Conservation (phyloP, 2,113 vertebrate species). For the Poicephalus meyeri region DNA sequence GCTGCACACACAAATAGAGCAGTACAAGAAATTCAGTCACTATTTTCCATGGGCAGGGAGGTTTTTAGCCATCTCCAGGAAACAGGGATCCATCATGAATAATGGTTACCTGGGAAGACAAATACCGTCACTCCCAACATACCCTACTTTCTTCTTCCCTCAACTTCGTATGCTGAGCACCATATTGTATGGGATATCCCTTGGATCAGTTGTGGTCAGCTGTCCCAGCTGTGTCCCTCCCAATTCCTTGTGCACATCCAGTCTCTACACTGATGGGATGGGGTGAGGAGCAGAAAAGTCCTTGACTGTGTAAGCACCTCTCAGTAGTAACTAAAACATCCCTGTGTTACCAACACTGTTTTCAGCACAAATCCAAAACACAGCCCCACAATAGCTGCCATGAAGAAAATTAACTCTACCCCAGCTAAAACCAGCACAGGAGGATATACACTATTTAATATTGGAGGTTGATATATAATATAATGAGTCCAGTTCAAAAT, state of each 20-base stretch:
- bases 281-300: neutral
- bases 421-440: neutral
- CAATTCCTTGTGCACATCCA: neutral
- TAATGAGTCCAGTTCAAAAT: neutral
- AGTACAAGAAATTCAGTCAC: neutral
- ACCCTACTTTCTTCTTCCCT: neutral
- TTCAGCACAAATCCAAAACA: neutral
- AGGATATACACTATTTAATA: neutral
- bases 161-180: neutral
- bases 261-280: neutral
- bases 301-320: neutral
- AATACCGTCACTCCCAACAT: neutral
- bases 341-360: fast-evolving
- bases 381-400: neutral
- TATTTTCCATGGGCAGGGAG: neutral
- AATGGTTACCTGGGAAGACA: neutral
- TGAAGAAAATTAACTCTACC: neutral
- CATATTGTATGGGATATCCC: neutral
- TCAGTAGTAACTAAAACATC: neutral
- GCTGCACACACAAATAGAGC: neutral
- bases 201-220: neutral
- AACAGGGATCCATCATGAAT: neutral
- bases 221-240: fast-evolving
- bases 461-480: neutral
- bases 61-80: neutral